These are phyloP conservation scores for Pristionchus entomophagus DNA, from an alignment of 2,888 invertebrate genomes.

Conservation along the genomic window DNA sequence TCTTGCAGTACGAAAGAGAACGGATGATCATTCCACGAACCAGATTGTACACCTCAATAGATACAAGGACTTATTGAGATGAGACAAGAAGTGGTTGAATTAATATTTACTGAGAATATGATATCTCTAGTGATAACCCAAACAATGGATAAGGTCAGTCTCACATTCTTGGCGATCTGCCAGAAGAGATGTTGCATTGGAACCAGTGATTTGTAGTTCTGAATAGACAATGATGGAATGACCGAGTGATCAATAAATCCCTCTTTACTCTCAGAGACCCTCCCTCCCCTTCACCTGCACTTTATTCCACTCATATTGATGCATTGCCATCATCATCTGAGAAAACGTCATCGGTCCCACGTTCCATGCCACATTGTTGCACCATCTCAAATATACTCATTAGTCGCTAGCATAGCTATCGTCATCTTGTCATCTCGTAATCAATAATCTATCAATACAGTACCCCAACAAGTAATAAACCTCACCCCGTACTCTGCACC, in stretches of 20 bases:
- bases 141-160: slow-evolving; percentile 87
- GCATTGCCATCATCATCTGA: slow-evolving; percentile 92
- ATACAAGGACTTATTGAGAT: no score
- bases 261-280: not conserved
- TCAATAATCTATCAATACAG: not conserved
- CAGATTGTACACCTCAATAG: slow-evolving; percentile 77
- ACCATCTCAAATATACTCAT: slow-evolving; percentile 85
- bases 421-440: no score
- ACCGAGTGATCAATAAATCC: not conserved
- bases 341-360: slow-evolving; percentile 95
- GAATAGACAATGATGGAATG: slow-evolving; percentile 8
- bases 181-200: slow-evolving; percentile 98
- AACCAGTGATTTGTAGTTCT: slow-evolving; percentile 96
- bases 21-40: slow-evolving; percentile 79
- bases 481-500: slow-evolving; percentile 77
- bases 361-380: slow-evolving; percentile 99
- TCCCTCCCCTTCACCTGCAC: slow-evolving; percentile 79
- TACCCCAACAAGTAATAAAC: not conserved
- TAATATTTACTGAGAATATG: not conserved
- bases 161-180: slow-evolving; percentile 93
- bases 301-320: slow-evolving; percentile 99
- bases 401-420: not conserved
- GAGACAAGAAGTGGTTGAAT: not conserved
- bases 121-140: slow-evolving; percentile 82
- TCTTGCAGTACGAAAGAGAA: slow-evolving; percentile 89